Evolutionary conservation across 2,113 vertebrate species (phyloP).

Genomic region (Irena cyanogastra): DNA sequence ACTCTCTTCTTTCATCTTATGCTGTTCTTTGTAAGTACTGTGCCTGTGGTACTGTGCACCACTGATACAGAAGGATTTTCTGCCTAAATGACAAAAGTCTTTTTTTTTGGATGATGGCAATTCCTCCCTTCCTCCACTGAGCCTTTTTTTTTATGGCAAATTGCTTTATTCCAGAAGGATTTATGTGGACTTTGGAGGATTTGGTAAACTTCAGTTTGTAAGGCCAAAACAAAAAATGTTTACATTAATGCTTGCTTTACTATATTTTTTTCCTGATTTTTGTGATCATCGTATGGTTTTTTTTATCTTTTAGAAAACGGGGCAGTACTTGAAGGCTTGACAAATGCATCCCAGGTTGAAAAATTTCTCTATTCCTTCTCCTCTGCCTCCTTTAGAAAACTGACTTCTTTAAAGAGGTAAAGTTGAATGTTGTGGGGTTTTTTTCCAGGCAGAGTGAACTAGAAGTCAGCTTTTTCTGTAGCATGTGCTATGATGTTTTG

Average conservation of each 20-base stretch:
- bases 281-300: not conserved
- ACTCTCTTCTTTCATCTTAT: not conserved
- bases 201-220: not conserved
- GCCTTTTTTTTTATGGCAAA: not conserved
- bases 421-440: not conserved
- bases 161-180: not conserved
- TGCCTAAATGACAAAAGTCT: not conserved
- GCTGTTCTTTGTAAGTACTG: not conserved
- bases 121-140: not conserved
- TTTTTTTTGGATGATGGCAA: not conserved
- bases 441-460: not conserved
- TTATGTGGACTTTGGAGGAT: not conserved
- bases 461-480: not conserved
- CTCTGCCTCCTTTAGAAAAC: slow-evolving; percentile 79
- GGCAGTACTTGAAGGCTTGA: slow-evolving; percentile 72
- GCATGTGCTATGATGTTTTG: not conserved
- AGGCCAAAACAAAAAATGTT: not conserved
- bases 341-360: slow-evolving; percentile 86
- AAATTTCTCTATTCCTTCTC: slow-evolving; percentile 74
- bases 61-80: not conserved
- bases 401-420: slow-evolving; percentile 87
- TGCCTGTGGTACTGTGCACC: not conserved
- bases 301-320: slow-evolving; percentile 57
- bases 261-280: not conserved
- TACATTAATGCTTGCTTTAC: not conserved